Evolutionary conservation across 1,140 invertebrate species (phyloP).

Genomic region (Mya arenaria): DNA sequence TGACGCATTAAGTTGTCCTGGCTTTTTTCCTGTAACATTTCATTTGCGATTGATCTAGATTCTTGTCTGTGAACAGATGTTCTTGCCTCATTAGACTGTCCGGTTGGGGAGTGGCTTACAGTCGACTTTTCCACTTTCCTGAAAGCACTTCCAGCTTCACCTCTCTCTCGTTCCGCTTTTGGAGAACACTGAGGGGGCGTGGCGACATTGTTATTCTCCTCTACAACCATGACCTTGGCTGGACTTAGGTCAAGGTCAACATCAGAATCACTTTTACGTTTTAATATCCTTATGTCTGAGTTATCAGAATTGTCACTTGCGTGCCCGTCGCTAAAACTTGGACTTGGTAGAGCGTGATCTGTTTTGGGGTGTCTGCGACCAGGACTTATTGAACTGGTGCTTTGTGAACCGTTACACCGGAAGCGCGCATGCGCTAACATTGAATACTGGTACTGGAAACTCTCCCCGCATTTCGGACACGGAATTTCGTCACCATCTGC

Average conservation of each 20-base stretch:
- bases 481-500: slow-evolving; percentile 49
- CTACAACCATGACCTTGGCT: neutral
- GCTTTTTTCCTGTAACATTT: slow-evolving; percentile 10
- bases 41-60: neutral
- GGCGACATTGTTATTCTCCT: neutral
- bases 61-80: neutral
- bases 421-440: slow-evolving; percentile 78
- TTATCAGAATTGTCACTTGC: neutral
- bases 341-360: neutral
- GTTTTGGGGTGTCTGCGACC: too few species aligned
- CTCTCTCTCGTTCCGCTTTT: neutral
- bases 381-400: neutral
- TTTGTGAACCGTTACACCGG: slow-evolving; percentile 63
- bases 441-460: slow-evolving; percentile 73
- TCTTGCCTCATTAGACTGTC: neutral
- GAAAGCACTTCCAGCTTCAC: slow-evolving; percentile 70
- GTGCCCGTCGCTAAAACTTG: neutral
- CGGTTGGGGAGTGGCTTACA: neutral
- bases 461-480: slow-evolving; percentile 74
- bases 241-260: neutral
- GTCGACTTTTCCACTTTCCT: slow-evolving; percentile 73
- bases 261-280: neutral
- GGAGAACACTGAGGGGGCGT: neutral
- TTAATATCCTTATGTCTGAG: neutral
- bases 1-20: slow-evolving; percentile 23